Percentiles rank a stretch among this genome's conserved stretches.
These are phyloP conservation scores for Acromyrmex echinatior DNA, from an alignment of 1,140 invertebrate genomes.

Conservation along the genomic window DNA sequence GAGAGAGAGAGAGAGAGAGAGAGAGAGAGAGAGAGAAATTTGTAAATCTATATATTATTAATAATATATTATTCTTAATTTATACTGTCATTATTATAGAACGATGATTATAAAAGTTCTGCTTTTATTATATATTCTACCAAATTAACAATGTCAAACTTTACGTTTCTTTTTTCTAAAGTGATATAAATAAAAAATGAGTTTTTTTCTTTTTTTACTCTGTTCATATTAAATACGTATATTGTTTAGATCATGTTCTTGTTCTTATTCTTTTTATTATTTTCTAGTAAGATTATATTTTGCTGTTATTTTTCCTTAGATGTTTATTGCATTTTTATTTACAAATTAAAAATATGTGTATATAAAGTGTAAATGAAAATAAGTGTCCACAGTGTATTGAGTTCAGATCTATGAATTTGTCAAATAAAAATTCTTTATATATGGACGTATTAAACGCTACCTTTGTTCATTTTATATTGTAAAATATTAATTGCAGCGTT, in stretches of 20 bases:
- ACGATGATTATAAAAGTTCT: neutral
- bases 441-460: neutral
- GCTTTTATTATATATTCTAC: conserved; percentile 16
- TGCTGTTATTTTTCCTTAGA: neutral
- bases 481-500: neutral
- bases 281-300: neutral
- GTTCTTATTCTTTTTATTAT: neutral
- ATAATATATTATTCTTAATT: conserved; percentile 23
- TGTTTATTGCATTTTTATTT: neutral
- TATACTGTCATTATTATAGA: conserved; percentile 3
- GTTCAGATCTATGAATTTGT: neutral
- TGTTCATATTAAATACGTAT: neutral
- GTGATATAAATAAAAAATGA: neutral
- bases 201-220: neutral
- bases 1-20: neutral
- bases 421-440: neutral
- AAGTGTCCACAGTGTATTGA: neutral
- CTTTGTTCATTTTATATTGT: neutral
- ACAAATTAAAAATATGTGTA: neutral
- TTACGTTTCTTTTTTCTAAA: neutral
- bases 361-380: neutral
- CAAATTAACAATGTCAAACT: conserved; percentile 28
- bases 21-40: neutral
- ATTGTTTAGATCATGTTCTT: neutral
- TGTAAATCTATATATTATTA: neutral